Evolutionary conservation across 2,888 invertebrate genomes (phyloP).

Genomic region (Anarsia innoxiella): DNA sequence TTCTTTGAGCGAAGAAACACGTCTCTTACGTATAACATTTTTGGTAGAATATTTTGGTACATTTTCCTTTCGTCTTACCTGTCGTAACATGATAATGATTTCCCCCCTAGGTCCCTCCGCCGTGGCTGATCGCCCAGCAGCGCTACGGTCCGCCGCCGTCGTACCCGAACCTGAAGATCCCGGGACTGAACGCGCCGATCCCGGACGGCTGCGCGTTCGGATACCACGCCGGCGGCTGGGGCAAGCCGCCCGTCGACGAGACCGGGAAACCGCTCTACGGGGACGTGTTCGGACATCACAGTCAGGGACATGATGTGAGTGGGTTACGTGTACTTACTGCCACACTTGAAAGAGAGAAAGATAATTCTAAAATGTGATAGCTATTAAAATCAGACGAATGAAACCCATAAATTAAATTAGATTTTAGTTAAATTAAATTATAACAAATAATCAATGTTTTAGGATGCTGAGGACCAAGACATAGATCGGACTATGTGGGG

Average conservation of each 20-base stretch:
- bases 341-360: too few relatives aligned
- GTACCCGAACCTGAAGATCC: conserved; percentile 98
- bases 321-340: too few relatives aligned
- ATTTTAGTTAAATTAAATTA: too few relatives aligned
- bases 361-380: too few relatives aligned
- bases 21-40: too few relatives aligned
- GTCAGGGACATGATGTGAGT: conserved; percentile 81
- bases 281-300: conserved; percentile 95
- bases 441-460: neutral
- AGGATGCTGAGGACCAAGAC: conserved; percentile 74
- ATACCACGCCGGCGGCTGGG: conserved; percentile 99
- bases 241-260: conserved; percentile 99
- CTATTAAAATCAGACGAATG: too few relatives aligned
- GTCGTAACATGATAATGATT: too few relatives aligned
- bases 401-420: too few relatives aligned
- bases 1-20: too few relatives aligned
- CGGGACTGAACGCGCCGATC: conserved; percentile 98
- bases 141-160: conserved; percentile 99
- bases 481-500: conserved; percentile 98
- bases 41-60: too few relatives aligned
- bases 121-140: conserved; percentile 98
- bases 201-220: conserved; percentile 98
- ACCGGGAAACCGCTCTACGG: conserved; percentile 98
- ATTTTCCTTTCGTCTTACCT: too few relatives aligned
- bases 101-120: conserved; percentile 85